Percentiles rank a stretch among this genome's conserved stretches.
Conservation (phyloP, 1,140 invertebrate genomes). For the Colletes latitarsis region DNA sequence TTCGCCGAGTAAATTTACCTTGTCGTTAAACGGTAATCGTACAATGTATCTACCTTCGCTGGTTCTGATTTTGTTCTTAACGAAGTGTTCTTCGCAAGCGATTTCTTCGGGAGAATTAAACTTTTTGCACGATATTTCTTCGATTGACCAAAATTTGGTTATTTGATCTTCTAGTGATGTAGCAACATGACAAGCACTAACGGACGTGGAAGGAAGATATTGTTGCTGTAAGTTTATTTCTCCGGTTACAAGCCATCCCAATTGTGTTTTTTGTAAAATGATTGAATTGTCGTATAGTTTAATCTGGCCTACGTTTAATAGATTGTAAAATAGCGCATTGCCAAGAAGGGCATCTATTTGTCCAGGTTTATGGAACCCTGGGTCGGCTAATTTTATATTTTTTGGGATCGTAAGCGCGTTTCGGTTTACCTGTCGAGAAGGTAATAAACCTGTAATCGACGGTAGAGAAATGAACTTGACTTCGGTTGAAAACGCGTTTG, state of each 20-base stretch:
- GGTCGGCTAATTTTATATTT: too few species aligned
- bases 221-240: neutral
- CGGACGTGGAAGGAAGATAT: too few species aligned
- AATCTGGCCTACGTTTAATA: neutral
- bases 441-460: neutral
- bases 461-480: neutral
- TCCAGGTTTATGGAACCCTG: neutral
- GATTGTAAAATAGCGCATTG: neutral
- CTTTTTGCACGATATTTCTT: too few species aligned
- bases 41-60: too few species aligned
- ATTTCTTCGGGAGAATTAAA: too few species aligned
- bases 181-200: neutral
- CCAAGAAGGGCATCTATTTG: neutral
- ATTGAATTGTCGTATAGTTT: neutral
- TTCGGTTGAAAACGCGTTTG: neutral
- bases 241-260: neutral
- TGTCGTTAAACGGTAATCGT: too few species aligned
- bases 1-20: too few species aligned
- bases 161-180: neutral
- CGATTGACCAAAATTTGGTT: too few species aligned
- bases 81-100: too few species aligned
- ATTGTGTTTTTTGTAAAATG: neutral
- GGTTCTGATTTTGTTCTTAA: too few species aligned
- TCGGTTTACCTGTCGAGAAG: neutral
- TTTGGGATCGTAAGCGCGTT: neutral